Conservation (phyloP, 2,888 invertebrate genomes). For the Leptopilina syphax region DNA sequence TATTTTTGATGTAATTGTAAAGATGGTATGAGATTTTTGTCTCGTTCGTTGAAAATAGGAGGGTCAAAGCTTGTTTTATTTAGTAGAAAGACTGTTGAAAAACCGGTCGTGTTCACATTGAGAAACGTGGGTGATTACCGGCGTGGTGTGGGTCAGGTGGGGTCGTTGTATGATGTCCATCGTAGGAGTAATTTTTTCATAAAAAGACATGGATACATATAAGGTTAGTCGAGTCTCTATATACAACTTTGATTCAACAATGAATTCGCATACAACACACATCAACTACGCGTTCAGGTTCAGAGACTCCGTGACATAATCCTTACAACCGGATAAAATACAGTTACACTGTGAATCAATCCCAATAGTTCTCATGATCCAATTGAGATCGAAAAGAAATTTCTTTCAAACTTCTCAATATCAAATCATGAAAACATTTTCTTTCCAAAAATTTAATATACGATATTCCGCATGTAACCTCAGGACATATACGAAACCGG, state of each 20-base stretch:
- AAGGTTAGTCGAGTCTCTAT: conserved; percentile 24
- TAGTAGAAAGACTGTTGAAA: conserved; percentile 22
- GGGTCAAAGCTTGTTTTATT: conserved; percentile 13
- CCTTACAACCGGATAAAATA: conserved; percentile 42
- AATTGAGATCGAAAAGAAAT: conserved; percentile 1
- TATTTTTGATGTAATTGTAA: too few species aligned
- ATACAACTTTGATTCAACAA: conserved; percentile 30
- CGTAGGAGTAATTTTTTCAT: conserved; percentile 23
- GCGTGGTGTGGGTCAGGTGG: conserved; percentile 18
- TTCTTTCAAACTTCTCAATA: conserved; percentile 1
- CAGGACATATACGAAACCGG: neutral
- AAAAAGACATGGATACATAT: conserved; percentile 21
- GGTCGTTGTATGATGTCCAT: conserved; percentile 15
- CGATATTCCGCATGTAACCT: neutral
- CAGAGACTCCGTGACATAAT: conserved; percentile 41
- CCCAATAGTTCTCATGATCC: conserved; percentile 32
- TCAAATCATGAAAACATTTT: neutral
- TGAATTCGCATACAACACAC: conserved; percentile 1
- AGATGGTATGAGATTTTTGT: too few species aligned
- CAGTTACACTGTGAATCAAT: conserved; percentile 40
- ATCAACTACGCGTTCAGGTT: neutral
- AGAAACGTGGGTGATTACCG: conserved; percentile 28
- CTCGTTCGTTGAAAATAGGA: neutral
- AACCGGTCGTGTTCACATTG: conserved; percentile 26
- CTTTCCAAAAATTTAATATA: conserved; percentile 7